Evolutionary conservation across 2,113 vertebrate species (phyloP).

Genomic region (Mus spicilegus): DNA sequence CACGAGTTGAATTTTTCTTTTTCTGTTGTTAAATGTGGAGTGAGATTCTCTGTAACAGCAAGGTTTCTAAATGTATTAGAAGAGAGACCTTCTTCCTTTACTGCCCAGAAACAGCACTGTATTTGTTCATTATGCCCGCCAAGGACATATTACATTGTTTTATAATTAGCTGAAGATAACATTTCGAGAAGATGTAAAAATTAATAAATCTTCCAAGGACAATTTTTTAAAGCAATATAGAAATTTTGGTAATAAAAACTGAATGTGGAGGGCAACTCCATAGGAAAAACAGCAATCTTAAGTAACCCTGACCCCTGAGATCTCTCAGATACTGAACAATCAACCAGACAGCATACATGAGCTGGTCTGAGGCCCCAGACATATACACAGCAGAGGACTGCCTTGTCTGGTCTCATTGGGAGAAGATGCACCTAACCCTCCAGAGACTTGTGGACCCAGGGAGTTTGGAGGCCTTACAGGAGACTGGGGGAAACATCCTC

Average conservation of each 20-base stretch:
- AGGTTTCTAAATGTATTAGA: neutral
- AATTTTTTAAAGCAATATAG: neutral
- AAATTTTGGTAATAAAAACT: neutral
- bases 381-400: too few species aligned
- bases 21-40: slow-evolving; percentile 64
- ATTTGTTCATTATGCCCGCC: neutral
- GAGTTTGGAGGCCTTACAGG: too few species aligned
- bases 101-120: slow-evolving; percentile 62
- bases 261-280: neutral
- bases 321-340: too few species aligned
- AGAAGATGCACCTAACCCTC: too few species aligned
- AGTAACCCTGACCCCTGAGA: too few species aligned
- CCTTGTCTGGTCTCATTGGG: too few species aligned
- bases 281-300: too few species aligned
- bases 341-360: too few species aligned
- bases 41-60: slow-evolving; percentile 53
- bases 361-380: too few species aligned
- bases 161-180: neutral
- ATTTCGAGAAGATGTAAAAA: neutral
- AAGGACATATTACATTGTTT: slow-evolving; percentile 38
- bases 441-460: too few species aligned
- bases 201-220: slow-evolving; percentile 23
- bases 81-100: slow-evolving; percentile 28
- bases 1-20: slow-evolving; percentile 68
- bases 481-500: too few species aligned